Base-by-base conservation (phyloP, 2,888 invertebrate genomes). In the Leucophenga montana region DNA sequence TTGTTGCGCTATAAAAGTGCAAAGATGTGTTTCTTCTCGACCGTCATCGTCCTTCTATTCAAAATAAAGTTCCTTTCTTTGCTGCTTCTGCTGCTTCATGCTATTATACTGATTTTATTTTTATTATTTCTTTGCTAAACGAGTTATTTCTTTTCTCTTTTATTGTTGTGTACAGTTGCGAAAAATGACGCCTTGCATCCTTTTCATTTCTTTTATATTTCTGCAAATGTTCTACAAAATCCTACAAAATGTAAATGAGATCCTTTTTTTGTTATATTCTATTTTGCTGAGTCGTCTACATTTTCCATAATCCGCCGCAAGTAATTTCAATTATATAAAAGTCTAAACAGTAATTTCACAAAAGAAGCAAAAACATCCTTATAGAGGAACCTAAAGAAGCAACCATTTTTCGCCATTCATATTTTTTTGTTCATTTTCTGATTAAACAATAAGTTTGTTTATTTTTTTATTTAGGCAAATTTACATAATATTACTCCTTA, bases 1-100 rank as follows among this genome's bases (percentile, higher is more conserved):
- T 82, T 83, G 82, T 83, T 83, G 75, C 82, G 82, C 78, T 79
- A 84, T 82, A 82, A 83, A 82, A 82, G 82, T 80, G 84, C 84
- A 82, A 82, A 83, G 84, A 82, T 83, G 84, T 82, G 82, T 80
- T 82, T 78, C 78, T 77, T 76, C 39, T 39, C 8, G 20, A n/a
- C 44, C 39, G 18, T 22, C 62, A 14, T 31, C 6, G 13, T 16
- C 27, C 27, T 16, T 18, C 53, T 54, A 27, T n/a, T 11, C 54
- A 66, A 33, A 44, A 57, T 46, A 57, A 5, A 31, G 13, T 33
- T 56, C 22, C 46, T 67, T 59, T 46, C 50, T 46, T 44, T 46
- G 9, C n/a, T n/a, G n/a, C n/a, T n/a, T n/a, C n/a, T n/a, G n/a
- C n/a, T n/a, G n/a, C 11, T 39, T 39, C 9, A 2, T 27, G 39